These are phyloP conservation scores for Apogon talboti DNA, from an alignment of 2,797 vertebrate genomes.

Conservation along the genomic window DNA sequence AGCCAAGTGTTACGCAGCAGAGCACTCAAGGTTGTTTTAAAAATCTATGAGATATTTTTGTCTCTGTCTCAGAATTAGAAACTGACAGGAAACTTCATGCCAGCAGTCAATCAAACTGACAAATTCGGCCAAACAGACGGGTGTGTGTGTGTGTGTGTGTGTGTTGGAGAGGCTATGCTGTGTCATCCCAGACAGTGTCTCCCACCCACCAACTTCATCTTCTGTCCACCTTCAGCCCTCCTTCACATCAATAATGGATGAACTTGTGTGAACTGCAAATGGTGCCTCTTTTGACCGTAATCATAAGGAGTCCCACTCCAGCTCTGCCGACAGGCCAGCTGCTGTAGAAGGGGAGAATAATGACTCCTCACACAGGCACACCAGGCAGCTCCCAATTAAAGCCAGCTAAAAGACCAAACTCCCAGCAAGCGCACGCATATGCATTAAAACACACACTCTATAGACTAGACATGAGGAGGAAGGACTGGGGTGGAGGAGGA, in stretches of 20 bases:
- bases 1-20: conserved; percentile 41
- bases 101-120: conserved; percentile 61
- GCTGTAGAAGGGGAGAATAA: conserved; percentile 48
- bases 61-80: conserved; percentile 59
- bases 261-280: conserved; percentile 62
- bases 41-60: conserved; percentile 60
- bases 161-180: conserved; percentile 27
- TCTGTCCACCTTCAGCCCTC: conserved; percentile 47
- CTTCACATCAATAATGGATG: conserved; percentile 74
- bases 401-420: conserved; percentile 52
- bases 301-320: conserved; percentile 50
- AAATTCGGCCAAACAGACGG: conserved; percentile 7
- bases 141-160: conserved; percentile 8
- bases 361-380: conserved; percentile 48
- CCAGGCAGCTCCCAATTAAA: conserved; percentile 62
- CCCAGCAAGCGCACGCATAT: conserved; percentile 26
- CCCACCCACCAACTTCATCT: conserved; percentile 29
- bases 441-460: conserved; percentile 19
- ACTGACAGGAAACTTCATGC: conserved; percentile 57
- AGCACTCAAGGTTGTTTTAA: conserved; percentile 59
- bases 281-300: conserved; percentile 53
- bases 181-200: conserved; percentile 54
- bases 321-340: conserved; percentile 46
- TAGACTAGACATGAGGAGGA: conserved; percentile 53
- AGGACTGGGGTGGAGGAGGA: conserved; percentile 56